A percentile compares a stretch with the other conserved stretches of the same genome.
These are phyloP conservation scores for Mythimna lalbum DNA, from an alignment of 2,888 invertebrate genomes.

Conservation along the genomic window DNA sequence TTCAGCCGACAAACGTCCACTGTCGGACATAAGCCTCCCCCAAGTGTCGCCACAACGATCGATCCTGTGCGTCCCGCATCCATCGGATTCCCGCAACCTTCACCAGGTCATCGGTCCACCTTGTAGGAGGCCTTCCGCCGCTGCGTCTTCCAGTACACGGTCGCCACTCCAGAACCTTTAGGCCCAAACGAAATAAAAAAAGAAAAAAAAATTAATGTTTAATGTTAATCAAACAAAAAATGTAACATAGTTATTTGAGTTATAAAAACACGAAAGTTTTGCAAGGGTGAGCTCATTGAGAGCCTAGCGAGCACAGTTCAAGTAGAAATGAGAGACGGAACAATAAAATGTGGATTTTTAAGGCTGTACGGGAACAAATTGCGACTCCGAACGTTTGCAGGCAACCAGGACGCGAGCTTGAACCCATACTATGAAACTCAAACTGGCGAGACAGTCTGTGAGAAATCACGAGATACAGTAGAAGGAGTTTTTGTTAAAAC, in stretches of 20 bases:
- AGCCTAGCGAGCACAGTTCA: constrained; percentile 77
- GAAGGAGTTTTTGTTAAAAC: background rate
- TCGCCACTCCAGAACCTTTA: no score
- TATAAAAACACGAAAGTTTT: constrained; percentile 65
- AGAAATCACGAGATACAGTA: background rate
- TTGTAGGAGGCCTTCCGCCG: no score
- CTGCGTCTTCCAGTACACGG: no score
- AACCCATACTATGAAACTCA: constrained; percentile 74
- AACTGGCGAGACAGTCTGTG: constrained; percentile 6
- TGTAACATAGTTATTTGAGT: constrained; percentile 35
- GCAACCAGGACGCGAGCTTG: constrained; percentile 79
- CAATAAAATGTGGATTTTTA: constrained; percentile 89
- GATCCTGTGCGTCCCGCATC: no score
- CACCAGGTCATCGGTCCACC: no score
- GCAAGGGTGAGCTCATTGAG: constrained; percentile 73
- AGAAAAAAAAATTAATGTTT: no score
- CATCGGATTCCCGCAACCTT: no score
- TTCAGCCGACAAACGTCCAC: no score
- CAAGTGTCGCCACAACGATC: no score
- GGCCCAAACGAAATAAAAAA: no score
- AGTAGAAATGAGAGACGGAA: constrained; percentile 84
- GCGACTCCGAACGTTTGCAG: constrained; percentile 81
- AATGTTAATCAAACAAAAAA: constrained; percentile 41
- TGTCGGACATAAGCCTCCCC: no score
- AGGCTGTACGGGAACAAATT: constrained; percentile 88